A percentile compares a stretch with the other conserved stretches of the same genome.
phyloP scores from a whole-genome alignment of 2,113 vertebrate species.

The Aegypius monachus region DNA sequence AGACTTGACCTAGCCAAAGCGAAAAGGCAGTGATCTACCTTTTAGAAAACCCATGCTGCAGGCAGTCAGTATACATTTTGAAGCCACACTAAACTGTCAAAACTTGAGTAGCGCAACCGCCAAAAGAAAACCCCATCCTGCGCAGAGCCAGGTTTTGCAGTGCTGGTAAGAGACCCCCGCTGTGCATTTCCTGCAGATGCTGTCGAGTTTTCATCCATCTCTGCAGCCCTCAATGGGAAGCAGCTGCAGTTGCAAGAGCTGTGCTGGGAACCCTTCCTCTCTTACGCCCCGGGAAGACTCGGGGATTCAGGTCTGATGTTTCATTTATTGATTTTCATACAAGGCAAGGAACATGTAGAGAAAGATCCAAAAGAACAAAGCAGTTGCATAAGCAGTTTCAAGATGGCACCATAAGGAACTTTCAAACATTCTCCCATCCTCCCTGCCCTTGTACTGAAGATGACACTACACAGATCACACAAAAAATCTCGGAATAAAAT shows the following conservation, averaged over 20 bases:
- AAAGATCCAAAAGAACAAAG: not conserved
- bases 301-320: not conserved
- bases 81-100: not conserved
- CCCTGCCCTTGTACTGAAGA: not conserved
- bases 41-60: not conserved
- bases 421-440: not conserved
- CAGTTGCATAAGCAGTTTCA: not conserved
- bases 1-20: not conserved
- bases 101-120: not conserved
- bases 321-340: not conserved
- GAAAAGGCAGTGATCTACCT: not conserved
- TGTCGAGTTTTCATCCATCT: not conserved
- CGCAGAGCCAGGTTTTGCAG: not conserved
- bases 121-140: rapidly evolving
- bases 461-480: not conserved
- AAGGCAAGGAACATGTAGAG: not conserved
- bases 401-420: not conserved
- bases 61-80: not conserved
- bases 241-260: not conserved
- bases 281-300: rapidly evolving
- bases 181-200: not conserved
- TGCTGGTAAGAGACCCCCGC: not conserved
- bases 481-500: not conserved
- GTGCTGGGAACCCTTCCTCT: not conserved
- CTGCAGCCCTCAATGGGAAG: not conserved